Evolutionary conservation across 2,888 invertebrate genomes (phyloP).

Genomic region (Cecidostiba fungosa): DNA sequence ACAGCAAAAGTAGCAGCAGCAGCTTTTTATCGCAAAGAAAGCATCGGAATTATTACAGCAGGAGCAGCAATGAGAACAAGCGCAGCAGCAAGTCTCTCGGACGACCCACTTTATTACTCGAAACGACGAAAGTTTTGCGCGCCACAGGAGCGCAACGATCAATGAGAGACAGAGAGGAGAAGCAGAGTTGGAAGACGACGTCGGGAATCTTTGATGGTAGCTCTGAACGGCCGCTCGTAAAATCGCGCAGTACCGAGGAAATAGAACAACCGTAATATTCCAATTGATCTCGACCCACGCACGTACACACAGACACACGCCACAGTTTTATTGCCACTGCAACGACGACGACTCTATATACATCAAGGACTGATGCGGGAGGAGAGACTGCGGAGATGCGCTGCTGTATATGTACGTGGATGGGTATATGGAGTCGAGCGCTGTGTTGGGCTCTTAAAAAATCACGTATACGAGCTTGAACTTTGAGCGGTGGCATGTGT

Average conservation of each 20-base stretch:
- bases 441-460: not conserved
- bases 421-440: not conserved
- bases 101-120: slow-evolving; percentile 56
- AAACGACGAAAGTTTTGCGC: slow-evolving; percentile 51
- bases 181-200: slow-evolving; percentile 5
- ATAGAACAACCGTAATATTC: slow-evolving; percentile 56
- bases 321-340: slow-evolving; percentile 32
- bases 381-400: not conserved
- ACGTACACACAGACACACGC: not conserved
- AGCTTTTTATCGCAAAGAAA: slow-evolving; percentile 10
- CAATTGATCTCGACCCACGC: slow-evolving; percentile 50
- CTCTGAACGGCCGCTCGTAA: slow-evolving; percentile 54
- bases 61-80: slow-evolving; percentile 2
- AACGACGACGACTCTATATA: not conserved
- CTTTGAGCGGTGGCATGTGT: not conserved
- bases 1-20: not conserved
- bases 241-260: slow-evolving; percentile 46
- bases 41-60: slow-evolving; percentile 13
- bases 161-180: slow-evolving; percentile 11
- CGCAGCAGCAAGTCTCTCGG: not conserved
- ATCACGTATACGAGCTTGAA: slow-evolving; percentile 2
- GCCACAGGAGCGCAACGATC: slow-evolving; percentile 32
- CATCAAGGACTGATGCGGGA: not conserved
- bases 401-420: not conserved
- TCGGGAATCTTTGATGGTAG: slow-evolving; percentile 46